Percentiles rank a stretch among this genome's conserved stretches.
Conservation (phyloP, 1,140 invertebrate species). For the Teleogryllus occipitalis region DNA sequence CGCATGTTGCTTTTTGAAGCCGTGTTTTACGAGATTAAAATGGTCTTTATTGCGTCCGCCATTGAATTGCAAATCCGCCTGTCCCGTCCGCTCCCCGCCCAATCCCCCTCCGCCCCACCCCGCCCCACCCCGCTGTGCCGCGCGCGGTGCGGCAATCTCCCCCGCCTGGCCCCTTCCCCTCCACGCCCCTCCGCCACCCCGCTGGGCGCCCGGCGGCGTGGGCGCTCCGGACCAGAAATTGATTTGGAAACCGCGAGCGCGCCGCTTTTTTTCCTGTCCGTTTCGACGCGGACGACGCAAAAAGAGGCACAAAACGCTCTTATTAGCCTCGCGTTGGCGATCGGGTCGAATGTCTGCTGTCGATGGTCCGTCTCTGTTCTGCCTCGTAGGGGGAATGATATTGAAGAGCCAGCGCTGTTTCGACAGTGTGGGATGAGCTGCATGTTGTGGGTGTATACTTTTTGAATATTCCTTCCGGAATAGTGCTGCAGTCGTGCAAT, state of each 20-base stretch:
- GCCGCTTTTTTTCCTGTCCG: background rate
- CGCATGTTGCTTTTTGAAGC: conserved; percentile 3
- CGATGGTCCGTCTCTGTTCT: too few relatives aligned
- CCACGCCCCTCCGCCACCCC: background rate
- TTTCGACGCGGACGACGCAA: background rate
- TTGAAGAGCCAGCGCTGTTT: too few relatives aligned
- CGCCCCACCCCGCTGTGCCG: background rate
- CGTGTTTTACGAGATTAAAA: conserved; percentile 5
- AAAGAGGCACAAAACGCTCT: background rate
- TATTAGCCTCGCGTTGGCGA: background rate
- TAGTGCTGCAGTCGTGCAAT: too few relatives aligned
- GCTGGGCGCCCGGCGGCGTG: background rate
- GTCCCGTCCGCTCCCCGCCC: background rate
- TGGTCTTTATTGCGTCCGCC: background rate
- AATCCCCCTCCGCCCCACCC: too few relatives aligned
- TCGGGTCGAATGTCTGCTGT: too few relatives aligned
- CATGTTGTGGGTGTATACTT: too few relatives aligned
- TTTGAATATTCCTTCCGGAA: too few relatives aligned
- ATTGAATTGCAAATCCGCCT: background rate
- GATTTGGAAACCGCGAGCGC: background rate
- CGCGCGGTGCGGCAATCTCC: background rate
- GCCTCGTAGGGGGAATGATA: too few relatives aligned
- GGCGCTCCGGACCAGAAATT: background rate
- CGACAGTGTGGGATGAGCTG: too few relatives aligned
- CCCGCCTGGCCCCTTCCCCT: background rate